Evolutionary conservation across 2,797 vertebrate species (phyloP).

Genomic region (Halcyon leucocephala): DNA sequence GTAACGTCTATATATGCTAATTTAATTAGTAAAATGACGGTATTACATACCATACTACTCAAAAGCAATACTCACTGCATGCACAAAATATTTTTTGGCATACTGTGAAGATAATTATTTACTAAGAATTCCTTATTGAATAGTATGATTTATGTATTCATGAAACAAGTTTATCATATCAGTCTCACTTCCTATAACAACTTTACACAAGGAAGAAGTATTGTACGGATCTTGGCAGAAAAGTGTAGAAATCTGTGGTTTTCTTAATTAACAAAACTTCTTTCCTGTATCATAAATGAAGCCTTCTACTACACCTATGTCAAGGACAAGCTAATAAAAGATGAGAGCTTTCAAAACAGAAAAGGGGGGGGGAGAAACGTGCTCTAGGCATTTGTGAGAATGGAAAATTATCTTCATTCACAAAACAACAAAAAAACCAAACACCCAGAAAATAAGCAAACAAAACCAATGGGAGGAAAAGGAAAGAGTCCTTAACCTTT

Average conservation of each 20-base stretch:
- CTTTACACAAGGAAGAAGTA: not conserved
- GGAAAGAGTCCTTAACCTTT: not conserved
- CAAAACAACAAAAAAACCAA: not conserved
- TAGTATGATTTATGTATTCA: not conserved
- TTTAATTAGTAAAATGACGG: not conserved
- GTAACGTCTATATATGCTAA: not conserved
- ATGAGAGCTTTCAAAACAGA: not conserved
- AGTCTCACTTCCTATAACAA: not conserved
- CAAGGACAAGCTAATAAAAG: not conserved
- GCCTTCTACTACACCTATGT: not conserved
- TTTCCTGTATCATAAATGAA: not conserved
- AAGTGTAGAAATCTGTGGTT: not conserved
- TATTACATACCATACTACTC: not conserved
- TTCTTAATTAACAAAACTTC: not conserved
- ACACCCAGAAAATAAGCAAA: not conserved
- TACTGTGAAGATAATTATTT: not conserved
- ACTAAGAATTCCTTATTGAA: not conserved
- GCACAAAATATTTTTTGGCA: not conserved
- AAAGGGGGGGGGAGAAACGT: not conserved
- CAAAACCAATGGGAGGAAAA: not conserved
- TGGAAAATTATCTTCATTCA: not conserved
- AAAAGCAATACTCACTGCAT: not conserved
- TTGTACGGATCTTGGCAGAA: not conserved
- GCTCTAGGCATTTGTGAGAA: not conserved
- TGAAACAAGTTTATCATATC: not conserved